phyloP scores from a whole-genome alignment of 2,888 invertebrate genomes.

The Notodonta dromedarius region DNA sequence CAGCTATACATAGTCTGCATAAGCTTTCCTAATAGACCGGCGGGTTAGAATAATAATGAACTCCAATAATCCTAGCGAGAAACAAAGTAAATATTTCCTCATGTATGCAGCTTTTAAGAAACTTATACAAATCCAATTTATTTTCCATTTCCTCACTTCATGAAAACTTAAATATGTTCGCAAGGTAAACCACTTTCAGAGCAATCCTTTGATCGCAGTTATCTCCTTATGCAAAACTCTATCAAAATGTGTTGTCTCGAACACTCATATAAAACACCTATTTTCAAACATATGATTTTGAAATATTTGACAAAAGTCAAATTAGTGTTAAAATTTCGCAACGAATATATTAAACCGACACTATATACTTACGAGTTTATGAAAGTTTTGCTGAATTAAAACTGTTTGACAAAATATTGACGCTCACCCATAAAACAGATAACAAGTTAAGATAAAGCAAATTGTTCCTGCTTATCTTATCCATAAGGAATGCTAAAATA shows the following conservation, averaged over 20 bases:
- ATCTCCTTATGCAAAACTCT: conserved; percentile 78
- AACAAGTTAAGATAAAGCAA: conserved; percentile 51
- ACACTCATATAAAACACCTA: not conserved
- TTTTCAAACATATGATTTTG: not conserved
- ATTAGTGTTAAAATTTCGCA: not conserved
- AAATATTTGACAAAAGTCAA: too few relatives aligned
- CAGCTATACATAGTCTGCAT: conserved; percentile 24
- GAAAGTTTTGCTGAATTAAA: not conserved
- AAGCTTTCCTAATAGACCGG: conserved; percentile 43
- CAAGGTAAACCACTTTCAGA: conserved; percentile 81
- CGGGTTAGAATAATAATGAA: conserved; percentile 55
- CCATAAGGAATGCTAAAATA: conserved; percentile 48
- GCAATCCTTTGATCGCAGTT: conserved; percentile 81
- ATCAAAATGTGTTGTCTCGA: conserved; percentile 70
- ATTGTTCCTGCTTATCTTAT: conserved; percentile 59
- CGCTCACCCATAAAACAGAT: conserved; percentile 20
- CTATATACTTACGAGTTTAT: not conserved
- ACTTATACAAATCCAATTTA: conserved; percentile 82
- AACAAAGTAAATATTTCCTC: conserved; percentile 75
- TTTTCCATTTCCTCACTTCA: conserved; percentile 83
- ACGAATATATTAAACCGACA: not conserved
- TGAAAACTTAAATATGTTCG: conserved; percentile 83
- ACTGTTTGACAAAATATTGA: not conserved
- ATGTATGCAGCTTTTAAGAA: conserved; percentile 69
- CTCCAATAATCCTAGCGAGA: conserved; percentile 58